Percentiles rank a stretch among this genome's conserved stretches.
Evolutionary conservation across 1,140 invertebrate species (phyloP).

Genomic region (Geopemphigus sp.): DNA sequence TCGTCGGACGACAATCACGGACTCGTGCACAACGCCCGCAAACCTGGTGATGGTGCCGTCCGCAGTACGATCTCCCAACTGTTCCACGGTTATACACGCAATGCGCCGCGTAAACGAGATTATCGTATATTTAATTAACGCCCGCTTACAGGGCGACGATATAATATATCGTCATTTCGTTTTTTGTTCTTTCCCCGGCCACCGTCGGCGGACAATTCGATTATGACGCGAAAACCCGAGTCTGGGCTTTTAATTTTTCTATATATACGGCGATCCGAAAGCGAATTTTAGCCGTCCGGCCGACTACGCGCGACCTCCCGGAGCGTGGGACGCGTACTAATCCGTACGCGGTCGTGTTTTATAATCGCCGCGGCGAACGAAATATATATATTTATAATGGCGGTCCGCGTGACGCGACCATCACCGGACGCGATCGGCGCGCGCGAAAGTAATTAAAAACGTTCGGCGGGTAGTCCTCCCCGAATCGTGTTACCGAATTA

Average conservation of each 20-base stretch:
- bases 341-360: neutral
- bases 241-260: neutral
- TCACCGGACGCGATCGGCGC: neutral
- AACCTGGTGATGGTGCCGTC: no score
- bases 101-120: neutral
- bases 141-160: neutral
- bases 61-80: no score
- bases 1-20: no score
- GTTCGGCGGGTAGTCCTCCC: neutral
- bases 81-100: no score
- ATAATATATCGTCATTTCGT: neutral
- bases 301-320: neutral
- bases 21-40: no score
- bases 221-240: neutral
- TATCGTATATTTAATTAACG: neutral
- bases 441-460: constrained; percentile 9
- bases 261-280: neutral
- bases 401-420: neutral
- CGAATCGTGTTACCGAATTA: neutral
- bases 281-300: neutral
- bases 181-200: neutral
- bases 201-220: constrained; percentile 10
- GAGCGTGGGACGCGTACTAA: neutral
- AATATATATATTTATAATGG: neutral
- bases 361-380: neutral